phyloP scores from a whole-genome alignment of 2,797 vertebrate genomes.

The Manis crassicaudata region DNA sequence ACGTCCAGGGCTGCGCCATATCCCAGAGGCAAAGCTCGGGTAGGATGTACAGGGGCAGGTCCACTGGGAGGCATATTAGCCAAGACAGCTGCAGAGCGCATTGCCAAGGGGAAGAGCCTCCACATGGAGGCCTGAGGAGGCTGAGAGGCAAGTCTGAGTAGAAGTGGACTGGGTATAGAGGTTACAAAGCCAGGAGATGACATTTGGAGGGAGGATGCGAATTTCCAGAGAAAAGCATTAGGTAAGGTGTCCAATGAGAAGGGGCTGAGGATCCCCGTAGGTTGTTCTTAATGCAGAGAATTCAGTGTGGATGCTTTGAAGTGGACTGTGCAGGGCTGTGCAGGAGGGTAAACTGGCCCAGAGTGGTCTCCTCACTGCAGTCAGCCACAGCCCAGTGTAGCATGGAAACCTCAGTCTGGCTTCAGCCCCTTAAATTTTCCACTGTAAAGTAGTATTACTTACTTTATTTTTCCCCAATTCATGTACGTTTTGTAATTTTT shows the following conservation, averaged over 20 bases:
- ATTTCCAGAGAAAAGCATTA: background rate
- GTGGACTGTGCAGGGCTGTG: background rate
- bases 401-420: background rate
- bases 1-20: accelerated
- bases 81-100: background rate
- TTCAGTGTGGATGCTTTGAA: background rate
- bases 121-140: accelerated
- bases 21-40: background rate
- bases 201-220: background rate
- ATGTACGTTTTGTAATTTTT: background rate
- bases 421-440: background rate
- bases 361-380: background rate
- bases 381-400: accelerated
- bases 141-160: background rate
- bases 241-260: background rate
- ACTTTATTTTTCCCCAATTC: background rate
- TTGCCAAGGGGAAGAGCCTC: too few relatives aligned
- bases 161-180: background rate
- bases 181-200: background rate
- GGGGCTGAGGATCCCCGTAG: accelerated
- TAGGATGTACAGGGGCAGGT: background rate
- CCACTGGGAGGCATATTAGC: background rate
- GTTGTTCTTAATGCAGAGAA: background rate
- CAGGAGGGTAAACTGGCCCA: background rate
- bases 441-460: background rate